These are phyloP conservation scores for Shinisaurus crocodilurus DNA, from an alignment of 2,113 vertebrate genomes.

Conservation along the genomic window DNA sequence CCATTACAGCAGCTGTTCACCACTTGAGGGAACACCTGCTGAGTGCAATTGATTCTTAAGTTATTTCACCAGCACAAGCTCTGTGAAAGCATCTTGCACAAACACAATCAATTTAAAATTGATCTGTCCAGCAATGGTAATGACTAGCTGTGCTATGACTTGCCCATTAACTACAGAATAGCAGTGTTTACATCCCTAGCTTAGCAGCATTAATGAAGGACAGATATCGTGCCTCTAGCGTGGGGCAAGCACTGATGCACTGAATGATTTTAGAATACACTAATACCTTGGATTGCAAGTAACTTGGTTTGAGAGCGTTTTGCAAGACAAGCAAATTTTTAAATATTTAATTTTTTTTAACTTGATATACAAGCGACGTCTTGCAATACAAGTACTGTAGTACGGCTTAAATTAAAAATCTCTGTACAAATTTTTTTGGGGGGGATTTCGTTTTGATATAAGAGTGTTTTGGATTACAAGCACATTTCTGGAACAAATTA, in stretches of 20 bases:
- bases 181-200: neutral
- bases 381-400: too few relatives aligned
- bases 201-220: neutral
- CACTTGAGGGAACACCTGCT: neutral
- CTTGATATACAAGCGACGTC: too few relatives aligned
- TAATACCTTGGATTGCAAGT: too few relatives aligned
- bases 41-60: neutral
- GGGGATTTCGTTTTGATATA: too few relatives aligned
- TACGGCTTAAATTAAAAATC: too few relatives aligned
- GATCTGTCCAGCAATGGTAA: neutral
- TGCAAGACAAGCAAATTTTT: too few relatives aligned
- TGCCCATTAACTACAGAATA: neutral
- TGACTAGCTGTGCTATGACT: neutral
- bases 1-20: neutral
- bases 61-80: neutral
- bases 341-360: too few relatives aligned
- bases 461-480: too few relatives aligned
- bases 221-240: neutral
- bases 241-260: neutral
- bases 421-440: too few relatives aligned
- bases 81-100: neutral
- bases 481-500: too few relatives aligned
- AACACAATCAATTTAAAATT: neutral
- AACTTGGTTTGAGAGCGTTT: too few relatives aligned
- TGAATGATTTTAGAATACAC: too few relatives aligned